phyloP scores from a whole-genome alignment of 2,888 invertebrate genomes.

The Ophioninae sp. region DNA sequence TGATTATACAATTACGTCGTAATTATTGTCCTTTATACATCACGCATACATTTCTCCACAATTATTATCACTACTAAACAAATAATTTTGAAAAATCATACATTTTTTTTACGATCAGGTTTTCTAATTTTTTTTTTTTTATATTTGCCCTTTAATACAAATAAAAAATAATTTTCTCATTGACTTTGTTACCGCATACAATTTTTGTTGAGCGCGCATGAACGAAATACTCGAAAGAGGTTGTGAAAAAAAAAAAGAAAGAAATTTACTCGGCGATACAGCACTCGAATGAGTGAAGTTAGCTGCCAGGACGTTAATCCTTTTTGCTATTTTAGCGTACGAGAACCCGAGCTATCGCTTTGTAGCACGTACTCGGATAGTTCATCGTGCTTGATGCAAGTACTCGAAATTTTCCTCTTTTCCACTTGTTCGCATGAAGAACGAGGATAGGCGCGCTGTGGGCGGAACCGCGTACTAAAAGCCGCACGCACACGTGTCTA shows the following conservation, averaged over 20 bases:
- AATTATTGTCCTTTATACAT: too few species aligned
- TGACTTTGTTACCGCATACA: background rate
- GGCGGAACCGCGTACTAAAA: background rate
- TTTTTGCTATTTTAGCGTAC: slow-evolving; percentile 39
- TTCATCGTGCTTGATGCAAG: slow-evolving; percentile 51
- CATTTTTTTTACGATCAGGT: too few species aligned
- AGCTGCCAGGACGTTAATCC: slow-evolving; percentile 50
- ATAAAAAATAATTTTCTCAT: background rate
- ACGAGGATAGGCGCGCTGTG: slow-evolving; percentile 14
- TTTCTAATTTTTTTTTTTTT: too few species aligned
- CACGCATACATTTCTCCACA: too few species aligned
- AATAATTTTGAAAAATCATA: too few species aligned
- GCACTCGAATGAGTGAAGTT: slow-evolving; percentile 50
- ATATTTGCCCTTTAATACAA: too few species aligned
- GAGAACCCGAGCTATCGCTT: slow-evolving; percentile 39
- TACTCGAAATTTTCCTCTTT: slow-evolving; percentile 30
- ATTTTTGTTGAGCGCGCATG: background rate
- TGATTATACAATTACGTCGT: too few species aligned
- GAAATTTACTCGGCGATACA: slow-evolving; percentile 31
- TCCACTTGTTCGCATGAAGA: slow-evolving; percentile 36
- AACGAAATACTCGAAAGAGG: background rate
- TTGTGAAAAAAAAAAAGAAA: slow-evolving; percentile 26
- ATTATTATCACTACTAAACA: too few species aligned
- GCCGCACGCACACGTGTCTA: slow-evolving; percentile 2
- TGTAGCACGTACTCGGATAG: slow-evolving; percentile 36